Percentiles rank a stretch among this genome's conserved stretches.
phyloP scores from a whole-genome alignment of 2,888 invertebrate species.

The Zhengitettix transpicula region DNA sequence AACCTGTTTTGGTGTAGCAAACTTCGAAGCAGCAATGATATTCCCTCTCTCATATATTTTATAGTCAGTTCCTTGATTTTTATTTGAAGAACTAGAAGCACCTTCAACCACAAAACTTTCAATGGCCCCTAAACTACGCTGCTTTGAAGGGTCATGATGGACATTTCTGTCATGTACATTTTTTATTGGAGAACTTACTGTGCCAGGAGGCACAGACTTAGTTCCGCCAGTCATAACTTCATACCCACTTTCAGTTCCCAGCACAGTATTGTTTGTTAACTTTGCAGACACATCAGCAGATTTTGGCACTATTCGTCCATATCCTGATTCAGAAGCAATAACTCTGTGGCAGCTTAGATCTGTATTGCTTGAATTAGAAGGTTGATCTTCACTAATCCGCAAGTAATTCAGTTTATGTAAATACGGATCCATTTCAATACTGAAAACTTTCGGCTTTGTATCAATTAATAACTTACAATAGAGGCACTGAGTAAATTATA shows the following conservation, averaged over 20 bases:
- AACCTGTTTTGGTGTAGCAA: constrained; percentile 56
- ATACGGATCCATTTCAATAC: constrained; percentile 14
- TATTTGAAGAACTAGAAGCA: constrained; percentile 21
- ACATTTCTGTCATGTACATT: neutral
- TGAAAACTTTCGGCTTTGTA: no score
- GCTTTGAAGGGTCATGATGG: constrained; percentile 22
- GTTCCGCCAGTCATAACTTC: neutral
- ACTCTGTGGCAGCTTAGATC: constrained; percentile 6
- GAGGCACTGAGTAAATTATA: no score
- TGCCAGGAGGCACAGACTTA: constrained; percentile 15
- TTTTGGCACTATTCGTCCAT: constrained; percentile 25
- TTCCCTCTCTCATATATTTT: constrained; percentile 53
- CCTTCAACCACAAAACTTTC: constrained; percentile 46
- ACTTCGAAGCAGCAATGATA: constrained; percentile 60
- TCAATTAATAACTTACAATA: no score
- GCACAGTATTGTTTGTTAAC: constrained; percentile 1
- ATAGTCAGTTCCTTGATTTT: constrained; percentile 25
- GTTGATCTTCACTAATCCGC: constrained; percentile 10
- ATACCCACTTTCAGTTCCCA: constrained; percentile 4
- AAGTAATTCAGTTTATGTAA: constrained; percentile 14
- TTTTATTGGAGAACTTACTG: constrained; percentile 14
- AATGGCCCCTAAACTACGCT: constrained; percentile 42
- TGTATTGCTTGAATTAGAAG: neutral
- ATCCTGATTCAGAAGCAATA: constrained; percentile 20
- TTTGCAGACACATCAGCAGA: neutral